Percentiles rank a stretch among this genome's conserved stretches.
Evolutionary conservation across 2,113 vertebrate genomes (phyloP).

Genomic region (Podarcis raffonei): DNA sequence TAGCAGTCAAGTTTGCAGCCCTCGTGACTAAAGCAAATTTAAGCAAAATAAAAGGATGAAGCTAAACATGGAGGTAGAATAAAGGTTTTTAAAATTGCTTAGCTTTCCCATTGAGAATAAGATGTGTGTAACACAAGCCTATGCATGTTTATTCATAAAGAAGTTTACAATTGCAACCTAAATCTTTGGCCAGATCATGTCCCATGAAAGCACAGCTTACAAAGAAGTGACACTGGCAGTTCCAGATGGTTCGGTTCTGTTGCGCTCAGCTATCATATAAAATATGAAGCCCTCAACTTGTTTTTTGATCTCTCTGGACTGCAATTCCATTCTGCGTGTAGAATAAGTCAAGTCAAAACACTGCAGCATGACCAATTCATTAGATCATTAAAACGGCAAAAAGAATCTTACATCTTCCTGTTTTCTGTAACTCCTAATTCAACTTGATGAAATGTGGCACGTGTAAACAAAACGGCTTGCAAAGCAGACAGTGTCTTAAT

Average conservation of each 20-base stretch:
- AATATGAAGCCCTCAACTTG: not conserved
- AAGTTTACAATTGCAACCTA: not conserved
- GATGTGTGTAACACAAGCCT: not conserved
- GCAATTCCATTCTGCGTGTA: not conserved
- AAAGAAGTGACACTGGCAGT: not conserved
- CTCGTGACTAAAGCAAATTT: not conserved
- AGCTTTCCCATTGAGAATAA: not conserved
- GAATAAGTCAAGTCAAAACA: not conserved
- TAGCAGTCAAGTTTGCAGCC: not conserved
- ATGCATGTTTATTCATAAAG: not conserved
- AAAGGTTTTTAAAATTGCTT: not conserved
- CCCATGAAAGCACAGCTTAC: not conserved
- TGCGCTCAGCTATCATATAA: not conserved
- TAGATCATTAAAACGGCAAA: not conserved
- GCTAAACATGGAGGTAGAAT: not conserved
- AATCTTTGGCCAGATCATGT: not conserved
- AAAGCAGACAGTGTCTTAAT: not conserved
- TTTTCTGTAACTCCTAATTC: not conserved
- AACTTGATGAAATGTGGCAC: not conserved
- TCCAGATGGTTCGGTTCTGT: not conserved
- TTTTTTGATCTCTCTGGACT: not conserved
- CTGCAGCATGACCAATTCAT: not conserved
- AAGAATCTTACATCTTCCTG: not conserved
- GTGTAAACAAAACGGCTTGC: conserved; percentile 13
- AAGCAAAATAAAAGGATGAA: not conserved